Evolutionary conservation across 1,140 invertebrate genomes (phyloP), one percentile per base, ranked within the genome.

Genomic region (Augochlora pura): DNA sequence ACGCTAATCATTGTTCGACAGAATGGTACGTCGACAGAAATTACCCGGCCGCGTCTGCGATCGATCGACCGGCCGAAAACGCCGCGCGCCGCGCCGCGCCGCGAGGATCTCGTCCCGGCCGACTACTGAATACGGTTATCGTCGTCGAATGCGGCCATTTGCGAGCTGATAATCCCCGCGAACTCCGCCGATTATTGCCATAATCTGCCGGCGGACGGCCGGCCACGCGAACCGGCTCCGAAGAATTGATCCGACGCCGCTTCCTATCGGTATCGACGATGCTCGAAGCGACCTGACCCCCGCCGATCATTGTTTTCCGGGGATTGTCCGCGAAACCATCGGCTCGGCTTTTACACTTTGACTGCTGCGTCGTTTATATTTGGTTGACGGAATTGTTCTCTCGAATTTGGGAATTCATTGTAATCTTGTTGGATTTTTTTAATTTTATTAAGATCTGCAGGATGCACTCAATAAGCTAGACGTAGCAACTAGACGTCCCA

Each of bases 101-200:
- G 18, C 25, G n/a, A 16, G 9, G 16, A 12, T 23, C 25, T n/a
- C n/a, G n/a, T n/a, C n/a, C 59, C 39, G 42, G 14, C 18, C 49
- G n/a, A 62, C 57, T 49, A 23, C 18, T 52, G 59, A 52, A 59
- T 72, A 46, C 71, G 42, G 5, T 23, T 1, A 27, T n/a, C 62
- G 60, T 42, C 71, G 25, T 25, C 63, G 59, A 54, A 42, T 23
- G 10, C 32, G 54, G 46, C 27, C 62, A 74, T 75, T 49, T 32
- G 49, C 77, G 18, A 75, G 27, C 52, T 68, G 71, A 75, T 80
- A 80, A 80, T 80, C 77, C 77, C 14, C 9, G 16, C 63, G 54
- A n/a, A 74, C 63, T 73, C 64, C 57, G n/a, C 71, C 23, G 39
- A 59, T 54, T 80, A 80, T 80, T 80, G 75, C 64, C 77, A 80